These are phyloP conservation scores for Acridotheres tristis DNA, from an alignment of 2,797 vertebrate species.

Conservation along the genomic window DNA sequence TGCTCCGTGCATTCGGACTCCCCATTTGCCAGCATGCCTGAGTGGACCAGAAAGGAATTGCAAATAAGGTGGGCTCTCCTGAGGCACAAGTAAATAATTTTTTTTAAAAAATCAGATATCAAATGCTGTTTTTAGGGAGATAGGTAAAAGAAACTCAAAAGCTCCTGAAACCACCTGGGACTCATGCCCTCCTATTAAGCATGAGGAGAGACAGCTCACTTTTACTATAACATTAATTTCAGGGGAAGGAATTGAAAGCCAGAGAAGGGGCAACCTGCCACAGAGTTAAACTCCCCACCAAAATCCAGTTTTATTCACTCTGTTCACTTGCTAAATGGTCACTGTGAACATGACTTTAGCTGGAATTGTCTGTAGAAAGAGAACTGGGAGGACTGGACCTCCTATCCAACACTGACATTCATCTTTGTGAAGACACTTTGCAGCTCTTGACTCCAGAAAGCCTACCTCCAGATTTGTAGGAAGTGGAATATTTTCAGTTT, in stretches of 20 bases:
- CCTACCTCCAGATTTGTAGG: background rate
- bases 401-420: background rate
- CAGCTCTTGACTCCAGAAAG: background rate
- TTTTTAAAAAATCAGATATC: background rate
- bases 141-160: background rate
- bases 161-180: background rate
- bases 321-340: background rate
- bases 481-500: background rate
- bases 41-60: background rate
- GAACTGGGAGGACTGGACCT: background rate
- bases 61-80: background rate
- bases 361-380: background rate
- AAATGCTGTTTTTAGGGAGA: background rate
- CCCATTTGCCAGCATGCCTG: conserved; percentile 28
- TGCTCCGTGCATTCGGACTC: background rate
- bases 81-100: background rate
- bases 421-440: background rate
- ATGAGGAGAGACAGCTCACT: background rate
- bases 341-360: background rate
- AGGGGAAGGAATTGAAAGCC: background rate
- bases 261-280: background rate
- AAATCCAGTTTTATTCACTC: background rate
- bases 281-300: fast-evolving
- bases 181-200: background rate
- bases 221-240: background rate